Evolutionary conservation across 1,140 invertebrate genomes (phyloP), one percentile per base, ranked within the genome.

Genomic region (Temnothorax longispinosus): DNA sequence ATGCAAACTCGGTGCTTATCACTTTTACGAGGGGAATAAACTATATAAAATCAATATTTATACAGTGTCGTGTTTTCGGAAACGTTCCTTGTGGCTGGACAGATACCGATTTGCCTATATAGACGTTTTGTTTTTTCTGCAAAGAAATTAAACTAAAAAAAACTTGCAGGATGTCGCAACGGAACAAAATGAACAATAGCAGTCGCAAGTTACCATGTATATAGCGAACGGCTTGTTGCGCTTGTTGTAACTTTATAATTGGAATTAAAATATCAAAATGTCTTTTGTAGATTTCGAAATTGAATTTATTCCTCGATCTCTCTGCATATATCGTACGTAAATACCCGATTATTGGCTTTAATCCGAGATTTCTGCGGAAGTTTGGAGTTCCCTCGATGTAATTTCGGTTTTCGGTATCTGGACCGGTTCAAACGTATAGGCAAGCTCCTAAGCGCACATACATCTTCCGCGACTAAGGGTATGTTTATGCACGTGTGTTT

Each of bases 401-500:
- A 60, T 72, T 84, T 82, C 60, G 75, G 89, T 87, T 90, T 27
- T 27, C 27, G 27, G 27, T 75, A 84, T 89, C 74, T 44, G 88
- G 60, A 86, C 71, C 82, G 38, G 32, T 84, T 84, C 62, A 56
- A 60, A 27, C 72, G 74, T 74, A 89, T 71, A 90, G 81, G 75
- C 44, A 47, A 56, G 69, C 15, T 18, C 5, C 21, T 56, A 71
- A 54, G 65, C 87, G 82, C 27, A 50, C 44, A 44, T 87, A 60
- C 85, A 75, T 72, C 75, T 69, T 87, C 82, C 64, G 18, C 3
- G 56, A 11, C n/a, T 67, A 60, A 67, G 54, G 56, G 58, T 72
- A 78, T 87, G 89, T 87, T 89, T 89, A 90, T 87, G 72, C 88
- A 85, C 85, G 85, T 87, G 77, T 87, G 88, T 89, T 87, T 90